These are phyloP conservation scores for Mongoloraphidia duomilia DNA, from an alignment of 2,888 invertebrate genomes.

Conservation along the genomic window DNA sequence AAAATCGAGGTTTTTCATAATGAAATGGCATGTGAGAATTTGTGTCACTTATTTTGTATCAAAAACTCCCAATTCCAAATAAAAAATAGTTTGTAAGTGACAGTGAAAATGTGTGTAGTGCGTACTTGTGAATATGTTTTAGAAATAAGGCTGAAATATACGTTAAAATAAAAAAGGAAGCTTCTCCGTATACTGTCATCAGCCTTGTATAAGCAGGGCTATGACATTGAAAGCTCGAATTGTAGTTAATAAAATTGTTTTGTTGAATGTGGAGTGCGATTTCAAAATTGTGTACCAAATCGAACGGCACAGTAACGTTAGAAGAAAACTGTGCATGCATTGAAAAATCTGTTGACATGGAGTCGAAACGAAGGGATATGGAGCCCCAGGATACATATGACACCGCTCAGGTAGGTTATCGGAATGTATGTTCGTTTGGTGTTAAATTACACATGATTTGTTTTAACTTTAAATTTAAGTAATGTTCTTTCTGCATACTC, in stretches of 20 bases:
- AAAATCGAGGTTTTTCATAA: too few species aligned
- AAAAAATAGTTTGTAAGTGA: not conserved
- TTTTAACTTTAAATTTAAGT: too few species aligned
- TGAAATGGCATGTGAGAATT: too few species aligned
- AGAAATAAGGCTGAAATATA: conserved; percentile 8
- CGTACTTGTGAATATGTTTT: conserved; percentile 4
- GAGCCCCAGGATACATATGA: conserved; percentile 46
- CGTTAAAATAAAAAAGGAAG: not conserved
- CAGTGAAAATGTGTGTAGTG: conserved; percentile 1
- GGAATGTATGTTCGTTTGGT: not conserved
- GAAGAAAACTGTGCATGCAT: conserved; percentile 20
- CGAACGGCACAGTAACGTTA: conserved; percentile 20
- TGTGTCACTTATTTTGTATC: too few species aligned
- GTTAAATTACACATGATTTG: not conserved
- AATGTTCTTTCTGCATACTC: too few species aligned
- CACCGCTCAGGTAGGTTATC: conserved; percentile 44
- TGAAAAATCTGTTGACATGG: conserved; percentile 9
- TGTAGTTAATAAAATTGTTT: conserved; percentile 18
- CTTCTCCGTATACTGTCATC: conserved; percentile 7
- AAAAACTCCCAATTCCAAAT: too few species aligned
- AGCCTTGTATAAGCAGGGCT: conserved; percentile 27
- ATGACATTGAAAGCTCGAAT: conserved; percentile 28
- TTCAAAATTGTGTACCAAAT: conserved; percentile 29
- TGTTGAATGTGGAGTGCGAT: conserved; percentile 31
- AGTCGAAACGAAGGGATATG: conserved; percentile 39